phyloP scores from a whole-genome alignment of 1,140 invertebrate genomes.

The Himalopsyche phryganea region DNA sequence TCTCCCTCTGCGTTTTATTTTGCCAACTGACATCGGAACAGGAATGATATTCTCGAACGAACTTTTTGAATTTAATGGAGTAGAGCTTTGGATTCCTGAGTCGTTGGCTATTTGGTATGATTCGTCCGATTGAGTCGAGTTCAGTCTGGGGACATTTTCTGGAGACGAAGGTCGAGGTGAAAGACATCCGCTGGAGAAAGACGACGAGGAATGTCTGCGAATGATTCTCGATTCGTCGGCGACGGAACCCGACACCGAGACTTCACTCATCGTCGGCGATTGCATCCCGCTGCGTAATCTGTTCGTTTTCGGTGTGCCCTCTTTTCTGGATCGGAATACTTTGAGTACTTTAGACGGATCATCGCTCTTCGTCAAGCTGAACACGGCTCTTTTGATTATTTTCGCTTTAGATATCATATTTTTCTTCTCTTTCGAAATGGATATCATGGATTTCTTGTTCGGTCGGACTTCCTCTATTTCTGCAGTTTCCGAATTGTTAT shows the following conservation, averaged over 20 bases:
- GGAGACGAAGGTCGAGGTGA: constrained; percentile 41
- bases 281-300: constrained; percentile 42
- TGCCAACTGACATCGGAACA: neutral
- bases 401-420: constrained; percentile 50
- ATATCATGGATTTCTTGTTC: constrained; percentile 29
- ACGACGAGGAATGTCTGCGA: constrained; percentile 75
- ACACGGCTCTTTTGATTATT: constrained; percentile 56
- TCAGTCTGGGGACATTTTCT: neutral
- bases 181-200: constrained; percentile 68
- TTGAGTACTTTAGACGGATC: constrained; percentile 7
- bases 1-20: too few species aligned
- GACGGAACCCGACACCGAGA: constrained; percentile 55
- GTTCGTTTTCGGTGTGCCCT: constrained; percentile 8
- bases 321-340: constrained; percentile 16
- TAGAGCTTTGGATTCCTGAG: constrained; percentile 14
- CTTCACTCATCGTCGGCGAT: constrained; percentile 55
- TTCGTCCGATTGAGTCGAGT: neutral
- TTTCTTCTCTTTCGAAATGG: constrained; percentile 46
- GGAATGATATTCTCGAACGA: neutral
- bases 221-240: constrained; percentile 77
- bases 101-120: constrained; percentile 8
- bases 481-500: constrained; percentile 38
- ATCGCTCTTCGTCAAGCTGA: constrained; percentile 41
- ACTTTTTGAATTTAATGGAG: constrained; percentile 3
- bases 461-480: constrained; percentile 29